These are phyloP conservation scores for Molossus molossus DNA, from an alignment of 2,797 vertebrate species.

Conservation along the genomic window DNA sequence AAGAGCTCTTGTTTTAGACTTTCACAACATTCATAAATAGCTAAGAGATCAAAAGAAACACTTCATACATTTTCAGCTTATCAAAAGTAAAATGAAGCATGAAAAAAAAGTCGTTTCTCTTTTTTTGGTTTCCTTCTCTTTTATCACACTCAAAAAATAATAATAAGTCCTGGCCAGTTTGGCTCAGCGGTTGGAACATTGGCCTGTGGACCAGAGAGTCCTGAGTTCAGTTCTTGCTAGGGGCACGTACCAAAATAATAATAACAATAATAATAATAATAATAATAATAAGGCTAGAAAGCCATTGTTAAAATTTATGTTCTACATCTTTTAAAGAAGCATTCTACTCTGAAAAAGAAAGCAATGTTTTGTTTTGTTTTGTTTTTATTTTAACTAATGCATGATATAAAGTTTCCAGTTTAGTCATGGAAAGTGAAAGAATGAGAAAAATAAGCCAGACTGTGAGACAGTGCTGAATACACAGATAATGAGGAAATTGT, in stretches of 20 bases:
- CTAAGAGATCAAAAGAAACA: slow-evolving; percentile 57
- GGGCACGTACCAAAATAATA: too few relatives aligned
- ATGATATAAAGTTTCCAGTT: slow-evolving; percentile 64
- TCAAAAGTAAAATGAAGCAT: not conserved
- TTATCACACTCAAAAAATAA: not conserved
- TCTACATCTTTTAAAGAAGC: slow-evolving; percentile 66
- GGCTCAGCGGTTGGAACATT: too few relatives aligned
- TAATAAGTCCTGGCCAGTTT: not conserved
- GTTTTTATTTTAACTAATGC: not conserved
- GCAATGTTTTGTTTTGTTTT: slow-evolving; percentile 19
- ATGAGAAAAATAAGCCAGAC: slow-evolving; percentile 70
- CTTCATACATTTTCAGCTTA: not conserved
- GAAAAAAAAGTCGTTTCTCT: not conserved
- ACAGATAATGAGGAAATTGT: slow-evolving; percentile 86
- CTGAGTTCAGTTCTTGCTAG: too few relatives aligned
- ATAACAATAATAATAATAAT: not conserved
- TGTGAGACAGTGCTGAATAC: slow-evolving; percentile 67
- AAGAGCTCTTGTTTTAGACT: not conserved
- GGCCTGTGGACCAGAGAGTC: too few relatives aligned
- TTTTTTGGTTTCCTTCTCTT: not conserved
- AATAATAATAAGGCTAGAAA: not conserved
- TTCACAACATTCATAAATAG: slow-evolving; percentile 8
- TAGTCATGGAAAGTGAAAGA: slow-evolving; percentile 67
- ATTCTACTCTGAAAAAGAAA: slow-evolving; percentile 12
- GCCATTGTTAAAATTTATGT: slow-evolving; percentile 15